Evolutionary conservation across 2,797 vertebrate species (phyloP), one percentile per base, ranked within the genome.

Genomic region (Vireo griseus): DNA sequence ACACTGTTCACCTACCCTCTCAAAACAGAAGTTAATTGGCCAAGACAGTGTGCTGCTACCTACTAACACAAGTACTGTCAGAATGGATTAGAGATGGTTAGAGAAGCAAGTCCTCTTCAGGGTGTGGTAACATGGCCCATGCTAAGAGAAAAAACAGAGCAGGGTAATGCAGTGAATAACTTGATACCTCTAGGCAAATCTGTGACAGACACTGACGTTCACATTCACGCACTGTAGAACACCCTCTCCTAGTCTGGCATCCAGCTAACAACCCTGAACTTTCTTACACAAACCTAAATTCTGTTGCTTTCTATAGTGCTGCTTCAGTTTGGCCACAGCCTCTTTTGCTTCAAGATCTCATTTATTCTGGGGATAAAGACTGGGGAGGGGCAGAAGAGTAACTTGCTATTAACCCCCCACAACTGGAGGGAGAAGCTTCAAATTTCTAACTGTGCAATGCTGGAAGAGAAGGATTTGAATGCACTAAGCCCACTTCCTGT

Each of bases 371-470:
- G 15, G 21, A 9, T 39, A 28, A 15, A 73, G 35, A 14, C 13
- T 74, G 6, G 0, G 4, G 14, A 1, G 2, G 7, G 29, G 4
- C 2, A 1, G 48, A 74, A 39, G n/a, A 45, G 24, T 18, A 31
- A 14, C 8, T 73, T 31, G 22, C 31, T 67, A 29, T 52, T 68
- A 63, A 65, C 10, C 7, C 13, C 85, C 29, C 35, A 26, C 10
- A 67, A 21, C 17, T 29, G 44, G 33, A 71, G 6, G 2, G 4
- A 6, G 3, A 37, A 44, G 25, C 14, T 33, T 63, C 18, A 31
- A 5, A 68, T 58, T 78, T 72, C 58, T 81, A 57, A 65, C 6
- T 31, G 5, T 51, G 22, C 18, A 28, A 11, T 14, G 19, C 11
- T 19, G 35, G 28, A 85, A 39, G 28, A 65, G 26, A 3, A 44